phyloP scores from a whole-genome alignment of 2,888 invertebrate species.

The Tanypteryx hageni region DNA sequence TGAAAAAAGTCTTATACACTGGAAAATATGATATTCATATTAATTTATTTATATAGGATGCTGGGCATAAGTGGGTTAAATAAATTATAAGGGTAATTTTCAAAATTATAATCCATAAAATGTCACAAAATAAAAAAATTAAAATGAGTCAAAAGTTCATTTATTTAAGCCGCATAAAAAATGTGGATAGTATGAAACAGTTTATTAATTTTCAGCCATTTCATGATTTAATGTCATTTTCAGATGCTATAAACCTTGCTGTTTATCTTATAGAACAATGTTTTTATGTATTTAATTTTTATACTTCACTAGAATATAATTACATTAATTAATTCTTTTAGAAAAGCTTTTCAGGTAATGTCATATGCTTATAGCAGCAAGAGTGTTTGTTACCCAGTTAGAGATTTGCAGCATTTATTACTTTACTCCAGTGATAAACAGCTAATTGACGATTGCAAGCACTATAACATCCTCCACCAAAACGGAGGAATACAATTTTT shows the following conservation, averaged over 20 bases:
- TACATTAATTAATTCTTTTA: conserved; percentile 72
- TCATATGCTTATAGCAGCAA: conserved; percentile 79
- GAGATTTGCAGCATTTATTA: conserved; percentile 76
- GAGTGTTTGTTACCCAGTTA: conserved; percentile 76
- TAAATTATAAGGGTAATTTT: too few species aligned
- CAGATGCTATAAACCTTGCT: background rate
- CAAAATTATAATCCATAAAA: too few species aligned
- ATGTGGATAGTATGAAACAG: background rate
- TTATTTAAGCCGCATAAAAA: too few species aligned
- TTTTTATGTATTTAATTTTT: background rate
- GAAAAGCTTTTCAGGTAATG: conserved; percentile 78
- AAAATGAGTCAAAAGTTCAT: too few species aligned
- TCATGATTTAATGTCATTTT: background rate
- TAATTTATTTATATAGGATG: too few species aligned
- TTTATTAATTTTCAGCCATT: background rate
- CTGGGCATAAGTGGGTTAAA: too few species aligned
- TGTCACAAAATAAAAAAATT: too few species aligned
- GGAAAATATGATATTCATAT: too few species aligned
- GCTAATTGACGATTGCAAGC: conserved; percentile 75
- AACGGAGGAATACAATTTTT: conserved; percentile 74
- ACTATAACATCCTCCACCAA: conserved; percentile 76
- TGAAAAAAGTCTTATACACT: too few species aligned
- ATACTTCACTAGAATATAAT: background rate
- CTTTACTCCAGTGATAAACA: conserved; percentile 75
- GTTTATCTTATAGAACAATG: background rate